These are phyloP conservation scores for Hedya salicella DNA, from an alignment of 2,888 invertebrate species.

Conservation along the genomic window DNA sequence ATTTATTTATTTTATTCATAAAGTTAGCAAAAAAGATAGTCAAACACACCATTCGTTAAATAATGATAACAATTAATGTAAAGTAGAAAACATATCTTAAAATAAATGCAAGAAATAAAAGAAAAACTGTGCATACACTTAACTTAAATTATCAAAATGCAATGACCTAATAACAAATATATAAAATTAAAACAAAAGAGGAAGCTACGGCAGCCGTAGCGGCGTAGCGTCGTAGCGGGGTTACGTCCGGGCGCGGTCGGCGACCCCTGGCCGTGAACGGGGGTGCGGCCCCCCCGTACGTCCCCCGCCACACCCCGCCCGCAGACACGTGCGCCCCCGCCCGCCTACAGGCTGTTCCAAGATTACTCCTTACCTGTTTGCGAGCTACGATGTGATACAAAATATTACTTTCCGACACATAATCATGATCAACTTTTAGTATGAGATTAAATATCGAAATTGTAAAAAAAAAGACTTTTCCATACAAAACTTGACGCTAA, in stretches of 20 bases:
- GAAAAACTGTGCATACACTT: background rate
- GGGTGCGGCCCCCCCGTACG: conserved; percentile 70
- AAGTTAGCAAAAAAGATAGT: too few relatives aligned
- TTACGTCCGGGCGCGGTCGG: conserved; percentile 82
- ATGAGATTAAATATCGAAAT: too few relatives aligned
- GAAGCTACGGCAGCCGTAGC: conserved; percentile 74
- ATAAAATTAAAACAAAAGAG: conserved; percentile 71
- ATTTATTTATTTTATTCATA: too few relatives aligned
- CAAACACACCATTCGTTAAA: too few relatives aligned
- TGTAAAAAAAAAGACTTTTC: too few relatives aligned
- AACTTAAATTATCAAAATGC: conserved; percentile 33
- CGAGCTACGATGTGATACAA: background rate
- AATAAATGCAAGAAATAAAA: background rate
- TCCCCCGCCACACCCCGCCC: conserved; percentile 51
- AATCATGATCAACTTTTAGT: too few relatives aligned
- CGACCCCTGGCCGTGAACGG: conserved; percentile 85
- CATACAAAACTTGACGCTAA: too few relatives aligned
- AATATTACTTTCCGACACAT: too few relatives aligned
- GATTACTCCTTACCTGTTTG: background rate
- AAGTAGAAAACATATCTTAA: too few relatives aligned
- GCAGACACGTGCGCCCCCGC: conserved; percentile 68
- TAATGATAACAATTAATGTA: too few relatives aligned
- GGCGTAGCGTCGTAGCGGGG: conserved; percentile 73
- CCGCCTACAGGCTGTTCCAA: conserved; percentile 48
- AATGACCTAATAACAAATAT: conserved; percentile 71